Conservation (phyloP, 2,797 vertebrate genomes). For the Buceros bicornis region DNA sequence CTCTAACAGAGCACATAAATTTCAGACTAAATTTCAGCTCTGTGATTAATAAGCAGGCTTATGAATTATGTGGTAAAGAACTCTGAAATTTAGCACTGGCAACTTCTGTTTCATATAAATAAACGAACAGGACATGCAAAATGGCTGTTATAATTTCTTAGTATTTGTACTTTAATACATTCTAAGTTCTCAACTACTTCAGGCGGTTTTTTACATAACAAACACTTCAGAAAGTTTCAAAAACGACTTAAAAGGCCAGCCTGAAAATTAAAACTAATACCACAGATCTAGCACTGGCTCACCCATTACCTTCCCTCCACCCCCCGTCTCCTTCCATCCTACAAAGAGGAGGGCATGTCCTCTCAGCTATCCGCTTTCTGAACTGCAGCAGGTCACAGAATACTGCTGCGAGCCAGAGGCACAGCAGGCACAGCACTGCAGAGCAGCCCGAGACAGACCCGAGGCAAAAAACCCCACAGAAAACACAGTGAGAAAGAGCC, state of each 20-base stretch:
- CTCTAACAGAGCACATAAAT: background rate
- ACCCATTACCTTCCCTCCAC: background rate
- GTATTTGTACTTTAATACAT: background rate
- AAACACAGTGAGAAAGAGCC: background rate
- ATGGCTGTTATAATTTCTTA: background rate
- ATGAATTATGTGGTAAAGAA: background rate
- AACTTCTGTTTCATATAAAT: background rate
- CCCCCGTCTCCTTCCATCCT: no score
- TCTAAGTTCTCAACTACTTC: background rate
- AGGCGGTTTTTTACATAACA: background rate
- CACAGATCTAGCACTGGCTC: background rate
- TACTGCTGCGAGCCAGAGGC: background rate
- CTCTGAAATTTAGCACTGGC: background rate
- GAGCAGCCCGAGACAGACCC: fast-evolving
- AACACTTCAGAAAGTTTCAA: background rate
- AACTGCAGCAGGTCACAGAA: background rate
- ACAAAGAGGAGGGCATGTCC: no score
- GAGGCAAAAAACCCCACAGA: fast-evolving
- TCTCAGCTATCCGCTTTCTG: no score
- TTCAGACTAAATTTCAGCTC: background rate
- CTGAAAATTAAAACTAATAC: background rate
- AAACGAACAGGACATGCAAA: background rate
- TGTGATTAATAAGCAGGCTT: background rate
- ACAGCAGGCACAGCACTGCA: no score
- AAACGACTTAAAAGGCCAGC: background rate